Percentiles rank a stretch among this genome's conserved stretches.
phyloP scores from a whole-genome alignment of 2,888 invertebrate genomes.

The Arge pagana region DNA sequence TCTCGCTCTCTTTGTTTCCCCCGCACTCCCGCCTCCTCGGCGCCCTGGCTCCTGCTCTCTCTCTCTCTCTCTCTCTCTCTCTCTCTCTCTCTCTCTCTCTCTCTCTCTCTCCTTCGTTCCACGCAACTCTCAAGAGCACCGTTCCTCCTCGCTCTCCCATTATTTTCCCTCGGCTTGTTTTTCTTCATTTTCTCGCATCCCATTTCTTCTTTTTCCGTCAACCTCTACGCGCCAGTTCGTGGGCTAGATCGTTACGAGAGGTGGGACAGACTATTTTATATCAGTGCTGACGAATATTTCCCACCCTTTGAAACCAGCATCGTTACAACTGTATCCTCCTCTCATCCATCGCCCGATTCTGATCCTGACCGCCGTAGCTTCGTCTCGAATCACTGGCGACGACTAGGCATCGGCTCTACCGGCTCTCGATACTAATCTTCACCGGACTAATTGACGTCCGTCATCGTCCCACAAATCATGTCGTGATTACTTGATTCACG shows the following conservation, averaged over 20 bases:
- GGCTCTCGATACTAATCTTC: too few relatives aligned
- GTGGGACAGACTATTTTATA: background rate
- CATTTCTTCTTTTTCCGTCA: background rate
- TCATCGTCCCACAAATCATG: too few relatives aligned
- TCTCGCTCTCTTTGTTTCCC: slow-evolving; percentile 36
- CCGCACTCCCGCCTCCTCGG: slow-evolving; percentile 23
- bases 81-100: background rate
- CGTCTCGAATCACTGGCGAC: too few relatives aligned
- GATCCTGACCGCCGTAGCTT: too few relatives aligned
- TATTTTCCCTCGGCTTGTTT: background rate
- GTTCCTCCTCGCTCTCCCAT: too few relatives aligned
- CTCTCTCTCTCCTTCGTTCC: background rate
- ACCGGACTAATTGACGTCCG: too few relatives aligned
- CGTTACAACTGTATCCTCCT: too few relatives aligned
- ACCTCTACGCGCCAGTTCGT: slow-evolving; percentile 10
- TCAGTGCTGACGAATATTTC: slow-evolving; percentile 11
- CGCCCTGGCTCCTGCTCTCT: too few relatives aligned
- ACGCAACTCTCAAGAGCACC: background rate
- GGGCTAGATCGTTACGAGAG: slow-evolving; percentile 1
- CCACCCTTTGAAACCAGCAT: too few relatives aligned
- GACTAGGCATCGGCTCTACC: too few relatives aligned
- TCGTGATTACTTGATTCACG: too few relatives aligned
- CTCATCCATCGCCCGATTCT: too few relatives aligned
- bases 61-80: slow-evolving; percentile 19
- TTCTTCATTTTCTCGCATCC: background rate